phyloP scores from a whole-genome alignment of 2,888 invertebrate genomes.

The Disparrhopalites patrizii region DNA sequence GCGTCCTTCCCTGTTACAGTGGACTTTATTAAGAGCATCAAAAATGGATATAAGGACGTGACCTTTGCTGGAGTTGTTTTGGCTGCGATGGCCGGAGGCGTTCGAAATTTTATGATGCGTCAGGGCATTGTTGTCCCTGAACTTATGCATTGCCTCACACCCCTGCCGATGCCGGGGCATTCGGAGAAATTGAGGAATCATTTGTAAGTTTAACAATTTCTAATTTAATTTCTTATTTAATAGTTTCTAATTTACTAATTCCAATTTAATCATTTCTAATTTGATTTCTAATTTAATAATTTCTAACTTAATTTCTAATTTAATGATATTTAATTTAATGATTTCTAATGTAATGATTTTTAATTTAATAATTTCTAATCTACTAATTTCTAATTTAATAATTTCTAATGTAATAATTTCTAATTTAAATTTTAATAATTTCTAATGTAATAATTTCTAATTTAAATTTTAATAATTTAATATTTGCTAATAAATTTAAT shows the following conservation, averaged over 20 bases:
- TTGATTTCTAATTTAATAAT: background rate
- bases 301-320: background rate
- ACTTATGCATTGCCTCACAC: constrained; percentile 18
- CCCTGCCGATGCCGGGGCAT: constrained; percentile 18
- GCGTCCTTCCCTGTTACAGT: constrained; percentile 34
- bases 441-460: background rate
- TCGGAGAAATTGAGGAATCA: constrained; percentile 26
- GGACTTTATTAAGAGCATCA: constrained; percentile 30
- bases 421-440: no score
- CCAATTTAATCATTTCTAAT: background rate
- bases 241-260: background rate
- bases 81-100: constrained; percentile 42
- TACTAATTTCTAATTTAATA: background rate
- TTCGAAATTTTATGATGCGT: constrained; percentile 34
- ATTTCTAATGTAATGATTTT: background rate
- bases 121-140: constrained; percentile 27
- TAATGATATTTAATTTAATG: background rate
- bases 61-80: constrained; percentile 38
- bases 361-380: constrained; percentile 1
- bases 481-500: background rate
- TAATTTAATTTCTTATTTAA: background rate
- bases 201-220: background rate
- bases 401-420: background rate
- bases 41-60: constrained; percentile 20
- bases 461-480: background rate